Evolutionary conservation across 2,797 vertebrate genomes (phyloP).

Genomic region (Microctenopoma lineatum): DNA sequence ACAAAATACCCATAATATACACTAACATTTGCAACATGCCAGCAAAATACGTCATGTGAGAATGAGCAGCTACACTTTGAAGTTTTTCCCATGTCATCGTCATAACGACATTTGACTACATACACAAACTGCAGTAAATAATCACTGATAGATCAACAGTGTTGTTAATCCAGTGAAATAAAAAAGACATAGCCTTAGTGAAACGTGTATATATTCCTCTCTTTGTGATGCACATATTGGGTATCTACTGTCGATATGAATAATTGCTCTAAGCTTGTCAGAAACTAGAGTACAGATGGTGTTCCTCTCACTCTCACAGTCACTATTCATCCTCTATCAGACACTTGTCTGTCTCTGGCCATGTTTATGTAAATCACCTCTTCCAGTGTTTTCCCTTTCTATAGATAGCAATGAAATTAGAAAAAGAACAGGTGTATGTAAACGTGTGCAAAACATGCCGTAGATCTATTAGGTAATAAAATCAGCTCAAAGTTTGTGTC

Average conservation of each 20-base stretch:
- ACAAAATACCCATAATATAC: background rate
- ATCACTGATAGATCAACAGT: background rate
- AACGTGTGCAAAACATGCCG: constrained; percentile 24
- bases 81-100: no score
- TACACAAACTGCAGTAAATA: no score
- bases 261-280: background rate
- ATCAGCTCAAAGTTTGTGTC: background rate
- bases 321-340: constrained; percentile 35
- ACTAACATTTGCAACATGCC: no score
- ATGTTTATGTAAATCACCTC: constrained; percentile 37
- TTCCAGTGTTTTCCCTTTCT: constrained; percentile 21
- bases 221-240: background rate
- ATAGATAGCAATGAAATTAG: constrained; percentile 31
- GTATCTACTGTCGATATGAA: constrained; percentile 1
- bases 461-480: constrained; percentile 8
- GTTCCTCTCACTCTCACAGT: constrained; percentile 14
- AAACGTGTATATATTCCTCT: background rate
- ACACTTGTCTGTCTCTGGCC: constrained; percentile 29
- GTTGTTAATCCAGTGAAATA: background rate
- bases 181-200: background rate
- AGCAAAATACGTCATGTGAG: no score
- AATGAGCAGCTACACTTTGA: no score
- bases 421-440: constrained; percentile 17
- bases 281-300: constrained; percentile 31
- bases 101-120: no score